Evolutionary conservation across 2,888 invertebrate species (phyloP).

Genomic region (Leptinotarsa peninsularis): DNA sequence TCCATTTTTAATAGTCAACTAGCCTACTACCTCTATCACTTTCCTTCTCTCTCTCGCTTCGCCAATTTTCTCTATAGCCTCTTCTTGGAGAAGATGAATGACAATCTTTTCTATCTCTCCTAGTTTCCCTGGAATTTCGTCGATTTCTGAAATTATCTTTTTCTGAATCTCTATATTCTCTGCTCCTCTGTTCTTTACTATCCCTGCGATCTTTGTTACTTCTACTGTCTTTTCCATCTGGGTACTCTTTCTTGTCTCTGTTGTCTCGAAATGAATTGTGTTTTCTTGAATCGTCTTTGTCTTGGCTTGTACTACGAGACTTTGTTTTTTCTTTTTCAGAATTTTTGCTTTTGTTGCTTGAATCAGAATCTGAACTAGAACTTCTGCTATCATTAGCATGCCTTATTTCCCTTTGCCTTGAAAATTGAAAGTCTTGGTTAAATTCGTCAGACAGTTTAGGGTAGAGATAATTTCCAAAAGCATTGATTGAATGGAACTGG

Average conservation of each 20-base stretch:
- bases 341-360: slow-evolving; percentile 54
- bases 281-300: slow-evolving; percentile 27
- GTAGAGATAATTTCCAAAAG: too few relatives aligned
- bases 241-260: slow-evolving; percentile 29
- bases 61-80: slow-evolving; percentile 33
- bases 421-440: slow-evolving; percentile 47
- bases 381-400: slow-evolving; percentile 72
- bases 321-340: slow-evolving; percentile 41
- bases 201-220: slow-evolving; percentile 34
- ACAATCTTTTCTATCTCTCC: slow-evolving; percentile 42
- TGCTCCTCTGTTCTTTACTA: slow-evolving; percentile 38
- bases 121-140: slow-evolving; percentile 27
- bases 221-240: slow-evolving; percentile 27
- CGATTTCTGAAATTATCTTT: slow-evolving; percentile 29
- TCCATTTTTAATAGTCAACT: slow-evolving; percentile 56
- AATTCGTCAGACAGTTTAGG: neutral
- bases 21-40: slow-evolving; percentile 51
- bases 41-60: slow-evolving; percentile 36
- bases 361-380: slow-evolving; percentile 66
- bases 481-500: too few relatives aligned
- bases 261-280: neutral
- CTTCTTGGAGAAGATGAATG: slow-evolving; percentile 24
- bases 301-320: slow-evolving; percentile 41
- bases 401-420: slow-evolving; percentile 86
- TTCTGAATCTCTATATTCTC: slow-evolving; percentile 34